These are phyloP conservation scores for Apodemia zela DNA, from an alignment of 2,888 invertebrate species.

Conservation along the genomic window DNA sequence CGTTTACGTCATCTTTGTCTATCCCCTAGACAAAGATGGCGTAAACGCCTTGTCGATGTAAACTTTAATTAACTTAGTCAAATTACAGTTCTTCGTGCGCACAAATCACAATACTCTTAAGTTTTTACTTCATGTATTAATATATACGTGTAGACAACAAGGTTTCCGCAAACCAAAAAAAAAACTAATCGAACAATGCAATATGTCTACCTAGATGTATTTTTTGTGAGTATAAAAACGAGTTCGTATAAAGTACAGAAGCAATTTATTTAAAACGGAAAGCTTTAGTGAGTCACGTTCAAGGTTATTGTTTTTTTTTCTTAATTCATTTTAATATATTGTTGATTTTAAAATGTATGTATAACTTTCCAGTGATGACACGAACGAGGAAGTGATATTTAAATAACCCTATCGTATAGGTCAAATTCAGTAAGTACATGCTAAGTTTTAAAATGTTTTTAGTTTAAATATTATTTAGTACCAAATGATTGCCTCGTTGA, in stretches of 20 bases:
- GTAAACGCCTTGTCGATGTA: too few relatives aligned
- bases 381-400: slow-evolving; percentile 2
- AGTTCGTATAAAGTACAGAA: not conserved
- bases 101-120: too few relatives aligned
- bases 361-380: slow-evolving; percentile 13
- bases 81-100: too few relatives aligned
- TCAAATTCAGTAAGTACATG: not conserved
- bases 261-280: slow-evolving; percentile 12
- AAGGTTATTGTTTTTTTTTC: slow-evolving; percentile 17
- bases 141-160: not conserved
- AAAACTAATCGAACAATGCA: slow-evolving; percentile 1
- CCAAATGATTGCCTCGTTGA: too few relatives aligned
- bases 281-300: slow-evolving; percentile 17
- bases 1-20: too few relatives aligned
- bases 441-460: not conserved
- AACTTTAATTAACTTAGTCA: too few relatives aligned
- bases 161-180: not conserved
- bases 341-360: slow-evolving; percentile 9
- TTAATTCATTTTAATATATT: not conserved
- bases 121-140: not conserved
- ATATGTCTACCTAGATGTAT: not conserved
- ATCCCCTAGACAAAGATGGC: too few relatives aligned
- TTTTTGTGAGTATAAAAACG: slow-evolving; percentile 6
- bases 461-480: too few relatives aligned
- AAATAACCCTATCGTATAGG: not conserved